Base-by-base conservation (phyloP, 2,888 invertebrate species). In the Dryocosmus kuriphilus region DNA sequence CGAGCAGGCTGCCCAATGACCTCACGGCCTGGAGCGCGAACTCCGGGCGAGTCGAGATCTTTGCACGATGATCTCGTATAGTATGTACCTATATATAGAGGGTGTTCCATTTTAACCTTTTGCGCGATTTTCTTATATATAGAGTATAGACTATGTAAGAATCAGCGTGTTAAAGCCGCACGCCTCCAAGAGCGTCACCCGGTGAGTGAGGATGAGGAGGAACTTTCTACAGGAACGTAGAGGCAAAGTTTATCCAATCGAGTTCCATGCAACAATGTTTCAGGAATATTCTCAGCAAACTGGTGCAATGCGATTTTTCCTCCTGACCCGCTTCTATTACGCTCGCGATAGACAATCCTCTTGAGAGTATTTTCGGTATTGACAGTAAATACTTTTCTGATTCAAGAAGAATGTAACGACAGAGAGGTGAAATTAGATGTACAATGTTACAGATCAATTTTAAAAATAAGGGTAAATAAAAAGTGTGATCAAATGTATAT, bases 1-100 rank as follows among this genome's bases (percentile, higher is more conserved):
- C 90, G 90, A 89, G 90, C 89, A 87, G 89, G 88, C 89, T 91
- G 91, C 90, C 90, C 91, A 90, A 90, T 91, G 91, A 91, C 91
- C 91, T 89, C 91, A 71, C 71, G 51, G 71, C 51, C 71, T 46
- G 71, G 71, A 71, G 86, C 88, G 88, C 87, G 88, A 88, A 88
- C 88, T 86, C 88, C 86, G 85, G 85, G 86, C 86, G 85, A 87
- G 86, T 86, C 86, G 86, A 74, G 79, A 71, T 71, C 71, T 51
- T 71, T 71, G 81, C 84, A 75, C 84, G 86, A 86, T 86, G 85
- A 86, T 86, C 83, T 86, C 46, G n/a, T 63, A 51, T 80, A 61
- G 38, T 41, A 22, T 61, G 41, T 77, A 77, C 61, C 74, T 77
- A 77, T 77, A 77, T 74, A 71, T 71, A 51, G 51, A 71, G 71